Evolutionary conservation across 2,888 invertebrate genomes (phyloP), one percentile per base, ranked within the genome.

Genomic region (Dasysyrphus tricinctus): DNA sequence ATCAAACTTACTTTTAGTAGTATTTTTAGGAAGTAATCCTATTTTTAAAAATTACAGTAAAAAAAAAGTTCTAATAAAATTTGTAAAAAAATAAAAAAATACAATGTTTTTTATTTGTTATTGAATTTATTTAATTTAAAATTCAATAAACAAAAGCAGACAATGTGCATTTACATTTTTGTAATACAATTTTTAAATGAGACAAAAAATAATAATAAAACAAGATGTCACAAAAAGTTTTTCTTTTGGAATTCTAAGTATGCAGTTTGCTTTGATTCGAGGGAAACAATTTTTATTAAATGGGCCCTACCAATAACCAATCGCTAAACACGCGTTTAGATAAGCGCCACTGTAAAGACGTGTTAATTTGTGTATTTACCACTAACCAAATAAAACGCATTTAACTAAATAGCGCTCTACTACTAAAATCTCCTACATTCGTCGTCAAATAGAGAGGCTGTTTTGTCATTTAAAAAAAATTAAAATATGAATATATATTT

Each of bases 1-100:
- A 86, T 86, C 86, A 82, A 86, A 82, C 82, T 75, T 82, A 86
- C 82, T 82, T 86, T 86, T 82, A 86, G 81, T 81, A 74, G 73
- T 78, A 81, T 81, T 47, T 84, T 72, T 86, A 86, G 86, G 56
- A 34, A 54, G 70, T 86, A 86, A 86, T 75, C 51, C 70, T 86
- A 81, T 82, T 86, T 86, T 82, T 82, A 75, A 67, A 75, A 73
- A 77, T 77, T 72, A 54, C 56, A 56, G 19, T 8, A 56, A 57
- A 61, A 73, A 44, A 42, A 44, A 83, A 61, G 47, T 8, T 16
- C 65, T 42, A 84, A 80, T 51, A 80, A 80, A 77, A 69, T 49
- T 42, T 56, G 63, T 65, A 75, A 80, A 83, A 79, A 79, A 44
- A 44, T 32, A 4, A 42, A 63, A 11, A 79, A 67, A 69, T 42